phyloP scores from a whole-genome alignment of 2,113 vertebrate species.

The Callopanchax toddi region DNA sequence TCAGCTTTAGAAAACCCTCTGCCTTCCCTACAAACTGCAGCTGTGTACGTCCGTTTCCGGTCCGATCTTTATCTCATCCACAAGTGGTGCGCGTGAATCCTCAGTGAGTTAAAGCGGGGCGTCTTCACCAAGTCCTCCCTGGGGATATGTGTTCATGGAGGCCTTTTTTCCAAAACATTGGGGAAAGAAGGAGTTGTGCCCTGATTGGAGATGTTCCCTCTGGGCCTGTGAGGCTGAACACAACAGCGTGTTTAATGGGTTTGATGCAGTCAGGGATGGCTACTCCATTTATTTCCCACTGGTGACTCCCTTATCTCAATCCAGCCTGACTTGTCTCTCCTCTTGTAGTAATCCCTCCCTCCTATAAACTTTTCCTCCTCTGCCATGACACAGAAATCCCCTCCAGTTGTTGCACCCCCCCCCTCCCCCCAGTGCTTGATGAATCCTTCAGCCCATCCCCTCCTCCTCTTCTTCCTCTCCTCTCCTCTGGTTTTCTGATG shows the following conservation, averaged over 20 bases:
- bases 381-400: constrained; percentile 30
- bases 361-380: constrained; percentile 35
- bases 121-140: constrained; percentile 38
- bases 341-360: constrained; percentile 46
- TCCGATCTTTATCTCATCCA: constrained; percentile 34
- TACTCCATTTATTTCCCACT: constrained; percentile 35
- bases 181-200: constrained; percentile 22
- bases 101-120: constrained; percentile 41
- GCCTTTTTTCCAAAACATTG: constrained; percentile 37
- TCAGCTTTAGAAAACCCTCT: constrained; percentile 43
- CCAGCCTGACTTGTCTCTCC: constrained; percentile 41
- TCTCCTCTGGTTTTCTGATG: constrained; percentile 44
- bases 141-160: constrained; percentile 34
- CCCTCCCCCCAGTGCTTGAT: not conserved
- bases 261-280: constrained; percentile 12
- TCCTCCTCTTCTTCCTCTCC: constrained; percentile 20
- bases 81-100: constrained; percentile 54
- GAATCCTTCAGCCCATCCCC: constrained; percentile 28
- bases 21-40: constrained; percentile 37
- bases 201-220: constrained; percentile 17
- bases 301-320: constrained; percentile 43
- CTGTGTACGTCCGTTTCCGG: constrained; percentile 32
- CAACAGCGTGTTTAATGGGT: constrained; percentile 16
- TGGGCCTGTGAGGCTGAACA: constrained; percentile 11
- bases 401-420: not conserved